Evolutionary conservation across 1,140 invertebrate species (phyloP).

Genomic region (Apis laboriosa): DNA sequence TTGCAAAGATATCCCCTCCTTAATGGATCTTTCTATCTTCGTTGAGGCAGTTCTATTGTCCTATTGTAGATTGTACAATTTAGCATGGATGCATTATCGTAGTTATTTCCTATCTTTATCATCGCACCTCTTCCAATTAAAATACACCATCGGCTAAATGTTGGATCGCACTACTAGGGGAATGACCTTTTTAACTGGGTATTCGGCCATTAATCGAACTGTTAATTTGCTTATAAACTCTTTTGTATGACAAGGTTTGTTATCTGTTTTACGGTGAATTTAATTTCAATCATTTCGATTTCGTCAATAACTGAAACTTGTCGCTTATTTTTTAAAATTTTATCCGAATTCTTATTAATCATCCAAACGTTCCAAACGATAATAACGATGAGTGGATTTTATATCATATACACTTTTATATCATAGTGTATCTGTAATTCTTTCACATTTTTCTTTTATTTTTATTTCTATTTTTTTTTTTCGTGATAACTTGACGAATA

Average conservation of each 20-base stretch:
- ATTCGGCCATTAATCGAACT: constrained; percentile 14
- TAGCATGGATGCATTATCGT: constrained; percentile 59
- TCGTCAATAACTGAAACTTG: neutral
- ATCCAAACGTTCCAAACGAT: neutral
- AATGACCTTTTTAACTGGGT: constrained; percentile 13
- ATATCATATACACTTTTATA: too few relatives aligned
- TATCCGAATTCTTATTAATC: neutral
- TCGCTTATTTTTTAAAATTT: neutral
- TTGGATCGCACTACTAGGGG: neutral
- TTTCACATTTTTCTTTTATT: too few relatives aligned
- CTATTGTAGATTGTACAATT: constrained; percentile 66
- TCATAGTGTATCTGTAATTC: too few relatives aligned
- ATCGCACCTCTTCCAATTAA: constrained; percentile 53
- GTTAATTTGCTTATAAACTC: constrained; percentile 25
- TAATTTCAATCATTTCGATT: neutral
- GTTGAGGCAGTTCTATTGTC: constrained; percentile 57
- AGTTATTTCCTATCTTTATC: constrained; percentile 10
- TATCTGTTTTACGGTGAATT: neutral
- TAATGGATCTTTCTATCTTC: constrained; percentile 69
- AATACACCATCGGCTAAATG: constrained; percentile 44
- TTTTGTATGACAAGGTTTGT: too few relatives aligned
- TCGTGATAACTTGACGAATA: constrained; percentile 6
- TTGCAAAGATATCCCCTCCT: constrained; percentile 58
- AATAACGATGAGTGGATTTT: neutral
- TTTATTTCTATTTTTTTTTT: too few relatives aligned